Percentiles rank a stretch among this genome's conserved stretches.
Evolutionary conservation across 2,888 invertebrate genomes (phyloP).

Genomic region (Urechis unicinctus): DNA sequence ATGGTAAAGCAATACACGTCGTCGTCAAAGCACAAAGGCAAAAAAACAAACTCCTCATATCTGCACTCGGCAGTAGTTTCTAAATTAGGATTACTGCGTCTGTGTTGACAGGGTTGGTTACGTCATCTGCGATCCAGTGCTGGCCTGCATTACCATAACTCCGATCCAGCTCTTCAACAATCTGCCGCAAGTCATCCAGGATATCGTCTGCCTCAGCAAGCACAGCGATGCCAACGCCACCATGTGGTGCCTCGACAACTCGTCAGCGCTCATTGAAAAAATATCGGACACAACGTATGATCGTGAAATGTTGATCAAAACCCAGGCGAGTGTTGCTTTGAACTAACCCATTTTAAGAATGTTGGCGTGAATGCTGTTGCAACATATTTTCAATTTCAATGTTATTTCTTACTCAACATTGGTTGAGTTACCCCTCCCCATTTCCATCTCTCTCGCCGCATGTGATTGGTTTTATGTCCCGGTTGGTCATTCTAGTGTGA

Average conservation of each 20-base stretch:
- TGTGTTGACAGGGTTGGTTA: conserved; percentile 23
- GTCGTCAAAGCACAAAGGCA: no score
- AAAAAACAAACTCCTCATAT: background rate
- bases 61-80: background rate
- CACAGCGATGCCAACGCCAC: conserved; percentile 11
- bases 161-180: conserved; percentile 20
- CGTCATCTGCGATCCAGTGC: conserved; percentile 24
- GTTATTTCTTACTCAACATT: no score
- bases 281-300: background rate
- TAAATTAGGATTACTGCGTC: no score
- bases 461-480: no score
- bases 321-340: background rate
- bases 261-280: background rate
- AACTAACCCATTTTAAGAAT: no score
- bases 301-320: background rate
- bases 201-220: conserved; percentile 8
- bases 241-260: conserved; percentile 8
- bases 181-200: conserved; percentile 15
- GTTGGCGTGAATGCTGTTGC: no score
- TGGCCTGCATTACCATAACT: conserved; percentile 19
- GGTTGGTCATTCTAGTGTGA: no score
- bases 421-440: no score
- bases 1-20: no score
- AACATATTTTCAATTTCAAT: no score
- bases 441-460: no score